Conservation (phyloP, 2,888 invertebrate species). For the Andrena camellia region DNA sequence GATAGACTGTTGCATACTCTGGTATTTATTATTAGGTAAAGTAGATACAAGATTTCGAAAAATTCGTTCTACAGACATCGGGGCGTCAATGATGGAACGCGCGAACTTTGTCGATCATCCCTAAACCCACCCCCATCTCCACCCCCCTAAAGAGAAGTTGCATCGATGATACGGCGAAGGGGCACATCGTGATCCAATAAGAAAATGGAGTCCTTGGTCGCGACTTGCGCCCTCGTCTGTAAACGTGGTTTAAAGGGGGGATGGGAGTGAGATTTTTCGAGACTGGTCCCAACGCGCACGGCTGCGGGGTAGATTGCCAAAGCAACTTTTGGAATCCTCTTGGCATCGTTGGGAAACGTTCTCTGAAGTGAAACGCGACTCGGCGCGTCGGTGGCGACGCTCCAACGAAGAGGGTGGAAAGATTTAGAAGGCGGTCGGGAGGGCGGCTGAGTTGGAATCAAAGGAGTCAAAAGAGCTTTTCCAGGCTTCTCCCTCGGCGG, state of each 20-base stretch:
- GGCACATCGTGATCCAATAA: constrained; percentile 33
- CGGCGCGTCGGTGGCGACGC: constrained; percentile 51
- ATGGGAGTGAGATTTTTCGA: constrained; percentile 63
- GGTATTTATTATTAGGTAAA: no score
- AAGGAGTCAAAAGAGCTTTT: constrained; percentile 83
- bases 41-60: no score
- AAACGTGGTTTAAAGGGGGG: constrained; percentile 51
- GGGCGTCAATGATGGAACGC: no score
- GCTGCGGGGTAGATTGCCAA: constrained; percentile 75
- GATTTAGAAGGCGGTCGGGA: constrained; percentile 61
- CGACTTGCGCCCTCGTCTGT: constrained; percentile 59
- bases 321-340: constrained; percentile 76
- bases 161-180: not conserved
- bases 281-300: constrained; percentile 60
- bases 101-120: not conserved
- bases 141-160: constrained; percentile 21
- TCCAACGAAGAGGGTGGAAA: constrained; percentile 50
- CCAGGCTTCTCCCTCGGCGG: constrained; percentile 73
- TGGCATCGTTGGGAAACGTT: constrained; percentile 65
- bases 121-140: not conserved
- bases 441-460: constrained; percentile 76
- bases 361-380: constrained; percentile 50
- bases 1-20: no score
- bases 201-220: constrained; percentile 65
- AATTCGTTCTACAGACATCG: no score